A percentile compares a stretch with the other conserved stretches of the same genome.
Evolutionary conservation across 1,140 invertebrate species (phyloP).

Genomic region (Pinna nobilis): DNA sequence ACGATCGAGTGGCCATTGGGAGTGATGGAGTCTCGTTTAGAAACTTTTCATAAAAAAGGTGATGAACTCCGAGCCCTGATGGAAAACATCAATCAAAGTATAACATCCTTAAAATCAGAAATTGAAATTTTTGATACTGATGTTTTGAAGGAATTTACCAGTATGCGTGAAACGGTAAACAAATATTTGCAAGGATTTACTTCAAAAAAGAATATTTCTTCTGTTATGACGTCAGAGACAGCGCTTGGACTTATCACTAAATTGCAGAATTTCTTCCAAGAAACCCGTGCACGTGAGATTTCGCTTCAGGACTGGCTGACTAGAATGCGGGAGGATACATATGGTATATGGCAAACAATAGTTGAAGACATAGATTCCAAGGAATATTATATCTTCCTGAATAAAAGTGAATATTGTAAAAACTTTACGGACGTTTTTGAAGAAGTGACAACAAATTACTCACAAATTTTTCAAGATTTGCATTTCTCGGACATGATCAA

Average conservation of each 20-base stretch:
- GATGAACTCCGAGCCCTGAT: slow-evolving; percentile 29
- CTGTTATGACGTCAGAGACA: slow-evolving; percentile 33
- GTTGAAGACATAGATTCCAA: slow-evolving; percentile 48
- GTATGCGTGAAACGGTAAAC: slow-evolving; percentile 17
- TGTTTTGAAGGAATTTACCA: slow-evolving; percentile 33
- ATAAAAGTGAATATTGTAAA: slow-evolving; percentile 30
- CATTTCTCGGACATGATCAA: slow-evolving; percentile 45
- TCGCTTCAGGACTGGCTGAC: slow-evolving; percentile 43
- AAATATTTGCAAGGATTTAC: slow-evolving; percentile 40
- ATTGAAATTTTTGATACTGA: slow-evolving; percentile 26
- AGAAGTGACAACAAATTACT: slow-evolving; percentile 32
- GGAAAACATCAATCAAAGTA: slow-evolving; percentile 31
- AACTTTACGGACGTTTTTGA: slow-evolving; percentile 32
- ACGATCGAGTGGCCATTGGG: slow-evolving; percentile 45
- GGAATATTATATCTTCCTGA: slow-evolving; percentile 49
- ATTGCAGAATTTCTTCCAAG: slow-evolving; percentile 47
- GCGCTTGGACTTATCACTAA: slow-evolving; percentile 43
- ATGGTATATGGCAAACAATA: slow-evolving; percentile 40
- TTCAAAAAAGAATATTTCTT: slow-evolving; percentile 41
- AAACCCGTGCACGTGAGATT: slow-evolving; percentile 47
- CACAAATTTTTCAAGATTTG: slow-evolving; percentile 10
- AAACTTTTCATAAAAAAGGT: slow-evolving; percentile 32
- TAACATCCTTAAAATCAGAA: slow-evolving; percentile 15
- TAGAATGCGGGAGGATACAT: slow-evolving; percentile 25
- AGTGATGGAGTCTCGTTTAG: slow-evolving; percentile 29